A percentile compares a stretch with the other conserved stretches of the same genome.
phyloP scores from a whole-genome alignment of 2,797 vertebrate genomes.

The Cynodonichthys magdalenae region DNA sequence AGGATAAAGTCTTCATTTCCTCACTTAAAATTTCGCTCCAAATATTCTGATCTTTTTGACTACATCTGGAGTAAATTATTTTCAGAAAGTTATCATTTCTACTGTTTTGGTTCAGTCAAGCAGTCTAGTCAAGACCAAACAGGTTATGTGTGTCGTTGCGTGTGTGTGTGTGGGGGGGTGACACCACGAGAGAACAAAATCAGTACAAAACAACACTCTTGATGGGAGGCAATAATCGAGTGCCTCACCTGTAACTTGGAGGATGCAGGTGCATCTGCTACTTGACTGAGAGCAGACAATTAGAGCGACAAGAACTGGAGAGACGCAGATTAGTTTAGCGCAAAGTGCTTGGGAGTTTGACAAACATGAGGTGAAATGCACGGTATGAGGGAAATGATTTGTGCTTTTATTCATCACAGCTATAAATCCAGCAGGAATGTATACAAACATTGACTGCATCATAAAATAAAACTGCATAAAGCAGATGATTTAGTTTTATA shows the following conservation, averaged over 20 bases:
- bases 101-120: conserved; percentile 2
- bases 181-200: conserved; percentile 42
- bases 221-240: conserved; percentile 76
- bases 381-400: too few relatives aligned
- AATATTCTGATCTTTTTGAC: conserved; percentile 5
- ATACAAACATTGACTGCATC: too few relatives aligned
- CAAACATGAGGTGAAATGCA: neutral
- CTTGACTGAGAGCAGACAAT: conserved; percentile 34
- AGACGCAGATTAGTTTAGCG: neutral
- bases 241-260: conserved; percentile 68
- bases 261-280: conserved; percentile 21
- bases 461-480: too few relatives aligned
- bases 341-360: neutral
- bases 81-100: conserved; percentile 28
- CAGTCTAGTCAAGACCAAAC: neutral
- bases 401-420: too few relatives aligned
- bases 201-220: conserved; percentile 75
- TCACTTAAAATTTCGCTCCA: conserved; percentile 18
- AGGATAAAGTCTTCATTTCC: conserved; percentile 25
- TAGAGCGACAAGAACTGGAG: neutral
- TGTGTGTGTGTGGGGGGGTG: neutral
- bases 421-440: too few relatives aligned
- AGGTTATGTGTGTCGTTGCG: neutral
- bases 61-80: conserved; percentile 20
- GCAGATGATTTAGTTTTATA: too few relatives aligned